Conservation (phyloP, 2,113 vertebrate species). For the Lutjanus erythropterus region DNA sequence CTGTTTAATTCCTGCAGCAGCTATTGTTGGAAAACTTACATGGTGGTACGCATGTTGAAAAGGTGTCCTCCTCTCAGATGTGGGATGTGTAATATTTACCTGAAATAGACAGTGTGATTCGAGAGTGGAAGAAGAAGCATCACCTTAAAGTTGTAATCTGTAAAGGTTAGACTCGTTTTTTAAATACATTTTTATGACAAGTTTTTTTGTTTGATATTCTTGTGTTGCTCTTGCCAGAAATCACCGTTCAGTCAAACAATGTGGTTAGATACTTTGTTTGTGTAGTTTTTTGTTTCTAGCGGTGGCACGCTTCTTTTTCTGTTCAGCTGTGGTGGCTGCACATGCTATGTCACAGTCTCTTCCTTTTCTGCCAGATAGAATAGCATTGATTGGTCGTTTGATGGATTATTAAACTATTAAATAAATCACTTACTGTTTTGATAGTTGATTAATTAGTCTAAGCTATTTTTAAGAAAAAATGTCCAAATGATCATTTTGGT, state of each 20-base stretch:
- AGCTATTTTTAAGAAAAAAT: too few species aligned
- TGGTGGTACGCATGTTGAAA: not conserved
- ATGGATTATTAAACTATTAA: too few species aligned
- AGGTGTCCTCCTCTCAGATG: not conserved
- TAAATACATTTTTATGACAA: not conserved
- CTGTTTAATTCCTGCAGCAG: not conserved
- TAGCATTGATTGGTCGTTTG: too few species aligned
- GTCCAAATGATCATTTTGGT: too few species aligned
- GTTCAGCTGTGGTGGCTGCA: slow-evolving; percentile 16
- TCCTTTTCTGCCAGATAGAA: slow-evolving; percentile 8
- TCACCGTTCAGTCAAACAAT: slow-evolving; percentile 7
- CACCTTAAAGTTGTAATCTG: not conserved
- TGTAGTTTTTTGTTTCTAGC: not conserved
- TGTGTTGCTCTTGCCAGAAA: not conserved
- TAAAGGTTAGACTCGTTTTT: not conserved
- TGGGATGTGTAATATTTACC: not conserved
- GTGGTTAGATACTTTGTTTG: slow-evolving; percentile 21
- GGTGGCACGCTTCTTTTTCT: not conserved
- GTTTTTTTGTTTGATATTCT: slow-evolving; percentile 17
- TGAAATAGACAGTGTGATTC: not conserved
- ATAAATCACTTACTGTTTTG: too few species aligned
- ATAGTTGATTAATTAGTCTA: too few species aligned
- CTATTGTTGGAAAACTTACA: not conserved
- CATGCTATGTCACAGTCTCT: slow-evolving; percentile 7
- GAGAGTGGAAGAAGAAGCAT: not conserved